Evolutionary conservation across 2,888 invertebrate species (phyloP).

Genomic region (Lottia gigantea): DNA sequence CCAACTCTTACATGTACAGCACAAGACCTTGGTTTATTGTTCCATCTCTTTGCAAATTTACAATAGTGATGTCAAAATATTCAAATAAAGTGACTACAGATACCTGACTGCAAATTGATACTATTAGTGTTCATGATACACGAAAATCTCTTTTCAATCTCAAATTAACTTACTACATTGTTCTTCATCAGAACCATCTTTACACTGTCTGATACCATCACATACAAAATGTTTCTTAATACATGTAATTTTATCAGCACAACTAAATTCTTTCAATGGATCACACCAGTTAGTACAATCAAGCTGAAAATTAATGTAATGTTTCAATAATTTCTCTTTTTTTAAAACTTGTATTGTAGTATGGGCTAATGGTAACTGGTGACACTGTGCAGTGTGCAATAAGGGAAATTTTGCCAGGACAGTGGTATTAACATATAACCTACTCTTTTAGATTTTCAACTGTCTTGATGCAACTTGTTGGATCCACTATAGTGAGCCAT

Average conservation of each 20-base stretch:
- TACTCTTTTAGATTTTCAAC: too few relatives aligned
- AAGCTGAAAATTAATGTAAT: conserved; percentile 31
- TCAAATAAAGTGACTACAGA: too few relatives aligned
- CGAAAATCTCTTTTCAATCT: too few relatives aligned
- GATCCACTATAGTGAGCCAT: too few relatives aligned
- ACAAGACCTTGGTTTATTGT: too few relatives aligned
- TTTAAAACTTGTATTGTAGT: too few relatives aligned
- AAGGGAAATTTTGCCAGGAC: neutral
- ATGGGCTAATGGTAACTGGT: neutral
- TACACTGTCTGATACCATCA: conserved; percentile 82
- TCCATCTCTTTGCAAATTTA: too few relatives aligned
- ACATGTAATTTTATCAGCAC: conserved; percentile 35
- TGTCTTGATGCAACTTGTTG: too few relatives aligned
- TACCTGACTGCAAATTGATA: too few relatives aligned
- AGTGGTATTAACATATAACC: neutral
- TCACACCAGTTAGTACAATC: conserved; percentile 47
- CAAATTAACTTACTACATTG: conserved; percentile 74
- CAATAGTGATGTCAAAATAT: too few relatives aligned
- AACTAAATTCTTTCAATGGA: conserved; percentile 53
- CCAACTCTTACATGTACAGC: too few relatives aligned
- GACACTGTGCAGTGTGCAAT: neutral
- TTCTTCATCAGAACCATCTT: conserved; percentile 82
- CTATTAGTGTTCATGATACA: too few relatives aligned
- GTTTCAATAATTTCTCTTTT: neutral
- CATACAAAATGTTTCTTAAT: conserved; percentile 69